Evolutionary conservation across 2,888 invertebrate species (phyloP).

Genomic region (Diarsia rubi): DNA sequence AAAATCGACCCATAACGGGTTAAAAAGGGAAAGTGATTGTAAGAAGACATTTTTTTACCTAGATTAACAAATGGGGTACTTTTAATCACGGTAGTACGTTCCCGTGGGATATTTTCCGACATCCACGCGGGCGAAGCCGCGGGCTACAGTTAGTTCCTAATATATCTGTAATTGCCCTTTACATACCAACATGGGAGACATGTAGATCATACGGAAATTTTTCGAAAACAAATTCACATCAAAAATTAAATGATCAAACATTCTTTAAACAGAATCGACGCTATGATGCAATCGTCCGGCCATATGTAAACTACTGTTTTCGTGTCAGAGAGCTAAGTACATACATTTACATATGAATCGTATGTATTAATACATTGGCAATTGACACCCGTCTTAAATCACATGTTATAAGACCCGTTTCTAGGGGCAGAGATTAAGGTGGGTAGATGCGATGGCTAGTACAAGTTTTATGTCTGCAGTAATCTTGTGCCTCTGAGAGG

Average conservation of each 20-base stretch:
- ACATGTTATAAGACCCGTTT: constrained; percentile 66
- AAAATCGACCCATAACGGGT: no score
- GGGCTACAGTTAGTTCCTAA: no score
- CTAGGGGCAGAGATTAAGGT: constrained; percentile 46
- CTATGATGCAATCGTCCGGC: constrained; percentile 57
- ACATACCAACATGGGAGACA: background rate
- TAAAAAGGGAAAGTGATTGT: no score
- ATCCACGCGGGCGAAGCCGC: no score
- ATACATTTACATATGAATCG: constrained; percentile 72
- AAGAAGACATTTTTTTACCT: no score
- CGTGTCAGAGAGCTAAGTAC: constrained; percentile 67
- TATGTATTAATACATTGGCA: constrained; percentile 71
- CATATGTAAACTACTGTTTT: constrained; percentile 67
- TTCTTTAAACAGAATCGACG: constrained; percentile 34
- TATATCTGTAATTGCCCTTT: background rate
- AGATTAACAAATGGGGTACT: no score
- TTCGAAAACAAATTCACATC: background rate
- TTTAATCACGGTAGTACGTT: no score
- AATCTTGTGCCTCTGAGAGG: background rate
- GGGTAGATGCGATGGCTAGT: background rate
- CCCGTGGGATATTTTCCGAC: no score
- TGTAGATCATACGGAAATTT: background rate
- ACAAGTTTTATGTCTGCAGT: constrained; percentile 6
- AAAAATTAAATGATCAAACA: constrained; percentile 32
- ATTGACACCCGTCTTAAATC: constrained; percentile 73